Evolutionary conservation across 2,113 vertebrate species (phyloP).

Genomic region (Thalassoma bifasciatum): DNA sequence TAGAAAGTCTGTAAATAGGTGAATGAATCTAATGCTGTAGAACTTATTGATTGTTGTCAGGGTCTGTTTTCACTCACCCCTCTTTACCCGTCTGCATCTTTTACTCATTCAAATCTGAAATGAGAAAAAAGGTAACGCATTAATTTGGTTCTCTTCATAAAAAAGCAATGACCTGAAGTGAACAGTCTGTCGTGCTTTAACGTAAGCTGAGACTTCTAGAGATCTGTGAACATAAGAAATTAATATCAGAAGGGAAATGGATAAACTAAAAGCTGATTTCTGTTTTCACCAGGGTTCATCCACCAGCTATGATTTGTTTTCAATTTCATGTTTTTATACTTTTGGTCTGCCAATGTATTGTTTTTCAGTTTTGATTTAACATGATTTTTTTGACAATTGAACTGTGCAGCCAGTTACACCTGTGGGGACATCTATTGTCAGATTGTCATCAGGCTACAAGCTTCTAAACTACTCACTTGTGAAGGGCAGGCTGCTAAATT

Average conservation of each 20-base stretch:
- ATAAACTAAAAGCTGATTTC: constrained; percentile 47
- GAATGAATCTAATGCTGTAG: too few relatives aligned
- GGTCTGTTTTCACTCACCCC: too few relatives aligned
- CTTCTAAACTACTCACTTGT: too few relatives aligned
- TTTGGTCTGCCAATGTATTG: not conserved
- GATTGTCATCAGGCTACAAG: too few relatives aligned
- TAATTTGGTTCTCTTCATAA: constrained; percentile 31
- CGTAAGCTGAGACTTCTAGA: constrained; percentile 21
- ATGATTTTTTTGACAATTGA: not conserved
- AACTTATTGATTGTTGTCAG: too few relatives aligned
- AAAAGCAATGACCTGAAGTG: constrained; percentile 36
- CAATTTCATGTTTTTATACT: constrained; percentile 4
- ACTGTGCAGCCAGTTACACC: not conserved
- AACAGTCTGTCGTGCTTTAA: constrained; percentile 12
- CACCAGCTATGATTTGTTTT: constrained; percentile 11
- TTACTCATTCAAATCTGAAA: constrained; percentile 21
- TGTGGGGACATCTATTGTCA: not conserved
- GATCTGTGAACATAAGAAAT: constrained; percentile 39
- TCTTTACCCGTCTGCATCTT: too few relatives aligned
- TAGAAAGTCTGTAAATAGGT: too few relatives aligned
- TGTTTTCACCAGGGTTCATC: constrained; percentile 34
- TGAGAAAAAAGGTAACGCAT: constrained; percentile 29
- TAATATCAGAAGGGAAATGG: constrained; percentile 45
- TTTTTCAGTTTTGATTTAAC: not conserved
- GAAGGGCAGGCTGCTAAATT: not conserved